These are phyloP conservation scores for Chrysochloris asiatica DNA, from an alignment of 2,113 vertebrate species.

Conservation along the genomic window DNA sequence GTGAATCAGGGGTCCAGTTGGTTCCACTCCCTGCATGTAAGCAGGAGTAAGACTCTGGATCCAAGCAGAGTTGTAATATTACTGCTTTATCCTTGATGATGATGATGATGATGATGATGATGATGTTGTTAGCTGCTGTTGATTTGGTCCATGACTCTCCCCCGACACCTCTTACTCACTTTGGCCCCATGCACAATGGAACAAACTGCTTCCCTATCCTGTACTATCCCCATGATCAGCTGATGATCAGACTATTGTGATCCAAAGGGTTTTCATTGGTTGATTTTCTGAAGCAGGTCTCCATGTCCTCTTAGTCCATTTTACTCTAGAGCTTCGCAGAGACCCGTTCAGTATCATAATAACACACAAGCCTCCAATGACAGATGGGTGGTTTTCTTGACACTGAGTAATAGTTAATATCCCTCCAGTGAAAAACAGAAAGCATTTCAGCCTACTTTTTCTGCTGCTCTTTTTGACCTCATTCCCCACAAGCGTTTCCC, in stretches of 20 bases:
- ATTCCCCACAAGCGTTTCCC: not conserved
- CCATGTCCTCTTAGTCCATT: not conserved
- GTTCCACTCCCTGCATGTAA: not conserved
- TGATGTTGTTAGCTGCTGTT: not conserved
- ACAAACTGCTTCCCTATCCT: not conserved
- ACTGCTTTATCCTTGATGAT: not conserved
- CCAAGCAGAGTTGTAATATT: not conserved
- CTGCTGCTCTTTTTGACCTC: not conserved
- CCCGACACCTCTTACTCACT: not conserved
- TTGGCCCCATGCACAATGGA: not conserved
- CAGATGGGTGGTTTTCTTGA: not conserved
- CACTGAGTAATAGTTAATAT: conserved; percentile 2
- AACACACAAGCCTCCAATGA: not conserved
- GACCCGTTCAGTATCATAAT: not conserved
- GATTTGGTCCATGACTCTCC: too few relatives aligned
- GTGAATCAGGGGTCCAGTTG: not conserved
- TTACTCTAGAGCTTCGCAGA: not conserved
- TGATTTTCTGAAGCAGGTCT: not conserved
- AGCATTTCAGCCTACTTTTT: not conserved
- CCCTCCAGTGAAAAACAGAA: too few relatives aligned
- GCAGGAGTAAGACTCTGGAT: not conserved
- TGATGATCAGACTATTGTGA: not conserved
- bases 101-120: too few relatives aligned
- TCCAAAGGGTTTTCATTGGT: not conserved
- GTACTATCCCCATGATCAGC: not conserved